phyloP scores from a whole-genome alignment of 2,888 invertebrate species.

The Osmoderma eremita region DNA sequence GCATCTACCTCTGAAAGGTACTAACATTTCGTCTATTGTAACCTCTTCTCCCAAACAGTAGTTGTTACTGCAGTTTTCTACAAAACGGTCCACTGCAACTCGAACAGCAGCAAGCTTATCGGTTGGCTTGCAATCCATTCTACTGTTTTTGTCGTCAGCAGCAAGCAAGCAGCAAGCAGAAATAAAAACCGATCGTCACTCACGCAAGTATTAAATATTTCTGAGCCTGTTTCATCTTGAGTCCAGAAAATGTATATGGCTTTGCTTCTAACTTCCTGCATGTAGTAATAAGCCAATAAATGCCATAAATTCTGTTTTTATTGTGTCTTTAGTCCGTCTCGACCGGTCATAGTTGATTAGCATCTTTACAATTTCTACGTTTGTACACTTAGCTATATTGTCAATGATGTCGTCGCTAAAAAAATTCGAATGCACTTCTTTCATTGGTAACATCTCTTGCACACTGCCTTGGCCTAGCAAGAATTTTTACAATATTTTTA shows the following conservation, averaged over 20 bases:
- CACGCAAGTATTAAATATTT: slow-evolving; percentile 49
- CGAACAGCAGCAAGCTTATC: slow-evolving; percentile 44
- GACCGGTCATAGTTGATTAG: slow-evolving; percentile 43
- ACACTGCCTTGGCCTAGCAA: neutral
- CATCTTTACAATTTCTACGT: slow-evolving; percentile 45
- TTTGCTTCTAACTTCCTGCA: slow-evolving; percentile 46
- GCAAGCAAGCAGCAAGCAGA: slow-evolving; percentile 41
- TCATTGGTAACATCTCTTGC: slow-evolving; percentile 24
- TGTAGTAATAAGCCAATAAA: slow-evolving; percentile 47
- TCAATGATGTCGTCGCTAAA: slow-evolving; percentile 45
- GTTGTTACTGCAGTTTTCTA: slow-evolving; percentile 42
- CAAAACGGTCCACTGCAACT: slow-evolving; percentile 37
- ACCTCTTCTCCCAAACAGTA: slow-evolving; percentile 42
- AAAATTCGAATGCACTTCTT: slow-evolving; percentile 32
- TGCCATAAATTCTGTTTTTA: slow-evolving; percentile 46
- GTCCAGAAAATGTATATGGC: slow-evolving; percentile 48
- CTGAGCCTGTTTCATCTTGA: slow-evolving; percentile 47
- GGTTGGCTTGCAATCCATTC: slow-evolving; percentile 25
- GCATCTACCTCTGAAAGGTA: slow-evolving; percentile 8
- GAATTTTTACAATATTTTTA: slow-evolving; percentile 11
- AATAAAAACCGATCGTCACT: slow-evolving; percentile 43
- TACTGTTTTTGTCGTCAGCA: slow-evolving; percentile 41
- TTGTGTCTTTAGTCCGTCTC: slow-evolving; percentile 46
- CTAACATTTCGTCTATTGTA: slow-evolving; percentile 44
- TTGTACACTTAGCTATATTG: slow-evolving; percentile 48